Evolutionary conservation across 2,888 invertebrate species (phyloP), one percentile per base, ranked within the genome.

Genomic region (Operophtera brumata): DNA sequence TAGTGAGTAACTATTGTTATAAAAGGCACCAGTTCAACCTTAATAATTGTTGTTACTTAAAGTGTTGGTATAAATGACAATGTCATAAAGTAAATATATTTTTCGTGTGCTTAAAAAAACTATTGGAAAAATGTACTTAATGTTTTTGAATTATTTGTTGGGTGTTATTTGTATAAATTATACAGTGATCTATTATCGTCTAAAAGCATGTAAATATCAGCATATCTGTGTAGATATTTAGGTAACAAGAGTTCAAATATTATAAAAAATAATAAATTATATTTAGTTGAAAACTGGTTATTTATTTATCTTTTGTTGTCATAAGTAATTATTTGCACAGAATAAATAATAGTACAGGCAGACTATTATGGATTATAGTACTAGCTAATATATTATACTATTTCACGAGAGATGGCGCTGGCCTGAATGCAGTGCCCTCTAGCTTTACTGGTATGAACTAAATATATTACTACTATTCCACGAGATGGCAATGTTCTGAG

Each of bases 171-270:
- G 81, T 86, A 84, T 82, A 65, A 56, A 82, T 82, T 84, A 78
- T 82, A 84, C 86, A 80, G 78, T 80, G 79, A 79, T 80, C 79
- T 77, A 59, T 20, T 20, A 20, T 80, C 80, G 72, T 79, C 81
- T 79, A 78, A 82, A 55, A 78, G 78, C 82, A 79, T 89, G 88
- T 89, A 90, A 80, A 88, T 90, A 88, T 77, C 77, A 72, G 82
- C 83, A 80, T 77, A 82, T 58, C 71, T 73, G 75, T 89, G 86
- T 90, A 89, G 87, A 87, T 89, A 87, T 82, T 80, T 86, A 87
- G 84, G 83, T 82, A 82, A 86, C 80, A 78, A 86, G 81, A 87
- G 87, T 88, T 90, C 88, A 88, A 89, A 88, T 86, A 87, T 86
- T 86, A 86, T 84, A 74, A 83, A 80, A 73, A 86, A 80, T 80